Base-by-base conservation (phyloP, 2,888 invertebrate species). In the Anthophora plumipes region DNA sequence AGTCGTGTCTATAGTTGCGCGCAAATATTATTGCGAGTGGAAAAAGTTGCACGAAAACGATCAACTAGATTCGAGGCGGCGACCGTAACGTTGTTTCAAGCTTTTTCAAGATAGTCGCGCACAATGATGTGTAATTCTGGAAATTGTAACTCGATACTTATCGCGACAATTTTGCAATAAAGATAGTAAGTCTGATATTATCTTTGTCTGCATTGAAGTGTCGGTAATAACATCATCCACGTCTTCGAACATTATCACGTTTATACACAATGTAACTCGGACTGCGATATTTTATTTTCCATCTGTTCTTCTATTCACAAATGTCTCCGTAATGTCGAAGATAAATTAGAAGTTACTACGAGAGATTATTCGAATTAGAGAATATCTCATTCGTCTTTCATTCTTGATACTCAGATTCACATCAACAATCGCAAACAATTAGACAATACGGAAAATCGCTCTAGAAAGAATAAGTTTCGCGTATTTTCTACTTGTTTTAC, bases 91-190 rank as follows among this genome's bases (percentile, higher is more conserved):
- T 25, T 31, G 31, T 4, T 25, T 25, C 17, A 17, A 46, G 37
- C 64, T 64, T 64, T 50, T 64, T 37, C 64, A n/a, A 48, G 14
- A 64, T 50, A 37, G 48, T 50, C 20, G 31, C 37, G 8, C 48
- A 14, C 37, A 37, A 64, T 50, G 48, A 5, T 37, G 37, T n/a
- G 37, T 20, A 20, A 50, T 50, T 14, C 8, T 20, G 43, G 61
- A 14, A 41, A 61, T 48, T 20, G 46, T 12, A 25, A 25, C 43
- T 31, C 25, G 31, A 46, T 39, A 68, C 25, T 52, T 55, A 31
- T 52, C 54, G 20, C 22, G 46, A 25, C 7, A 52, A 41, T 54
- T 31, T 54, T 14, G 46, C 25, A 61, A 64, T 50, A 50, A 55
- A 69, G 57, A 50, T 70, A 11, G 31, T 22, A 22, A 39, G 22